phyloP scores from a whole-genome alignment of 2,113 vertebrate genomes.

The Meleagris gallopavo region DNA sequence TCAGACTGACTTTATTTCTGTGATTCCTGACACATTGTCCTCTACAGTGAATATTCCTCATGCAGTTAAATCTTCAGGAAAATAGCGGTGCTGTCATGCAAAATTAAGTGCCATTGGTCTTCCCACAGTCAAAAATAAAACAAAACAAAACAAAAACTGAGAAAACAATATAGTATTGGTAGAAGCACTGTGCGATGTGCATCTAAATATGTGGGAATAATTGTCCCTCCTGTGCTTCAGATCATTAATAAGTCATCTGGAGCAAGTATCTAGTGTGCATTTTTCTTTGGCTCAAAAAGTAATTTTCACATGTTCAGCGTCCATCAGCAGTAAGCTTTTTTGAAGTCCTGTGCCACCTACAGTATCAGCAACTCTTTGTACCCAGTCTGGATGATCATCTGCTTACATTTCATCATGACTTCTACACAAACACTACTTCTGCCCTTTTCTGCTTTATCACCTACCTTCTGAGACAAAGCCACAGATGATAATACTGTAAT shows the following conservation, averaged over 20 bases:
- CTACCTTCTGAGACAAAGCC: neutral
- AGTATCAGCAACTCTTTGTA: neutral
- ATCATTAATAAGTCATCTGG: neutral
- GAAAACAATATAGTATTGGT: neutral
- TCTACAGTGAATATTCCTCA: neutral
- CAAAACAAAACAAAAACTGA: neutral
- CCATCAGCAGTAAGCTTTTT: neutral
- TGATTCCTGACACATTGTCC: neutral
- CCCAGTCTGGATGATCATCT: neutral
- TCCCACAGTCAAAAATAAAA: neutral
- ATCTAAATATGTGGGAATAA: neutral
- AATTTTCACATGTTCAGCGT: neutral
- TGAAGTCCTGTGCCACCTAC: neutral
- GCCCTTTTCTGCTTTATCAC: neutral
- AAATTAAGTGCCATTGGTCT: neutral
- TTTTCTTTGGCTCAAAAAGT: neutral
- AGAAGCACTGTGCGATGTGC: neutral
- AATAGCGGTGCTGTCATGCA: neutral
- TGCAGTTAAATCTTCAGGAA: neutral
- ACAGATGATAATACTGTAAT: neutral
- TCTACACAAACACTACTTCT: neutral
- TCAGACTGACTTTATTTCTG: neutral
- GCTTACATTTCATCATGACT: neutral
- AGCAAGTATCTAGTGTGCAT: neutral
- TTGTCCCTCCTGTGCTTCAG: neutral